Evolutionary conservation across 2,113 vertebrate species (phyloP).

Genomic region (Jaculus jaculus): DNA sequence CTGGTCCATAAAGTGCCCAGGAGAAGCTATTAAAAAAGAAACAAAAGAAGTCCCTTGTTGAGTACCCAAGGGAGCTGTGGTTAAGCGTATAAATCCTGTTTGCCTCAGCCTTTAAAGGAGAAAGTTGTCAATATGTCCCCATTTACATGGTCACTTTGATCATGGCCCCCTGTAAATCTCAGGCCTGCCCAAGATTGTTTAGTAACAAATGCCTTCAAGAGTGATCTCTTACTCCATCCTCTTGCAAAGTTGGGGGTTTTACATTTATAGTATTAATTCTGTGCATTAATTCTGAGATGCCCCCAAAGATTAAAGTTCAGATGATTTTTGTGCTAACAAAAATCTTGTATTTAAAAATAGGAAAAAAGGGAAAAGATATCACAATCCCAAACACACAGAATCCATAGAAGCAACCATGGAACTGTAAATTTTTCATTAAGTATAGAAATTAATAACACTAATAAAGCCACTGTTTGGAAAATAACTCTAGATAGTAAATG

Average conservation of each 20-base stretch:
- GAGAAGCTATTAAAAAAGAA: slow-evolving; percentile 81
- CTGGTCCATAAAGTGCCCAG: slow-evolving; percentile 81
- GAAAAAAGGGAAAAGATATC: slow-evolving; percentile 2
- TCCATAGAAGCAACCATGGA: background rate
- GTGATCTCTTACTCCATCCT: slow-evolving; percentile 59
- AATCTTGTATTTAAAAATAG: slow-evolving; percentile 20
- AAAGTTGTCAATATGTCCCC: slow-evolving; percentile 54
- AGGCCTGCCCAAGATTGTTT: slow-evolving; percentile 71
- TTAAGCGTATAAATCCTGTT: slow-evolving; percentile 75
- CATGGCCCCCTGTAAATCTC: slow-evolving; percentile 69
- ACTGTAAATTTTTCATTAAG: slow-evolving; percentile 67
- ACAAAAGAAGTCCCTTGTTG: slow-evolving; percentile 78
- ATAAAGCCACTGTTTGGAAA: slow-evolving; percentile 57
- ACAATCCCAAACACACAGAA: background rate
- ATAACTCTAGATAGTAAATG: slow-evolving; percentile 68
- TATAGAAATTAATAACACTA: slow-evolving; percentile 70
- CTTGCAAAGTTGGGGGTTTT: background rate
- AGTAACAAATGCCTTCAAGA: slow-evolving; percentile 65
- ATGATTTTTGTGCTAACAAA: slow-evolving; percentile 57
- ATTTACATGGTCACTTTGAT: slow-evolving; percentile 73
- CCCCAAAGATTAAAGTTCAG: slow-evolving; percentile 55
- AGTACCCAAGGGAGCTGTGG: slow-evolving; percentile 64
- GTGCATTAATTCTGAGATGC: slow-evolving; percentile 66
- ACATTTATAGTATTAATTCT: background rate
- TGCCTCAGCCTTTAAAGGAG: slow-evolving; percentile 63